phyloP scores from a whole-genome alignment of 2,888 invertebrate species.

The Artemia sp. region DNA sequence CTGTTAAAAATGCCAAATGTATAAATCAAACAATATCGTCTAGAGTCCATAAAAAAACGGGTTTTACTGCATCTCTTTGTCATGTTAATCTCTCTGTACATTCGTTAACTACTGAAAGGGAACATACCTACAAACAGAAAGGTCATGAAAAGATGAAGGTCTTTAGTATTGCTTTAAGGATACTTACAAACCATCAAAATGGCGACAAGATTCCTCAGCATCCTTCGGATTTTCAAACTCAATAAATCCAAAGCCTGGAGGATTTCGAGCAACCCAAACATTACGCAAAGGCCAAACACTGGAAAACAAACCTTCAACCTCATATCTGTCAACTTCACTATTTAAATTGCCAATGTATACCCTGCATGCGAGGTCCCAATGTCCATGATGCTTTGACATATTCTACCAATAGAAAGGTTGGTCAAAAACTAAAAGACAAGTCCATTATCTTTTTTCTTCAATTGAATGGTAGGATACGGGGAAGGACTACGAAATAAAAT shows the following conservation, averaged over 20 bases:
- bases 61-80: too few species aligned
- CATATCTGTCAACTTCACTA: slow-evolving; percentile 73
- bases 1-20: too few species aligned
- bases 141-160: too few species aligned
- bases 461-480: too few species aligned
- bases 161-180: too few species aligned
- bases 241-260: slow-evolving; percentile 78
- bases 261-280: slow-evolving; percentile 86
- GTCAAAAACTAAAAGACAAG: neutral
- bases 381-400: slow-evolving; percentile 40
- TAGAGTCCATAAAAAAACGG: too few species aligned
- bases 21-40: too few species aligned
- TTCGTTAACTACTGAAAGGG: too few species aligned
- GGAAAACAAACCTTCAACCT: slow-evolving; percentile 67
- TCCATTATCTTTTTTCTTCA: too few species aligned
- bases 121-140: too few species aligned
- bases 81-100: too few species aligned
- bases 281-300: slow-evolving; percentile 74
- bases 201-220: slow-evolving; percentile 67
- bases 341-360: slow-evolving; percentile 84
- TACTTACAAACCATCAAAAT: slow-evolving; percentile 62
- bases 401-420: neutral
- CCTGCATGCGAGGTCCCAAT: slow-evolving; percentile 74
- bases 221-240: slow-evolving; percentile 79
- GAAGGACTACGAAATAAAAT: too few species aligned